Conservation (phyloP, 1,140 invertebrate species). For the Cepaea nemoralis region DNA sequence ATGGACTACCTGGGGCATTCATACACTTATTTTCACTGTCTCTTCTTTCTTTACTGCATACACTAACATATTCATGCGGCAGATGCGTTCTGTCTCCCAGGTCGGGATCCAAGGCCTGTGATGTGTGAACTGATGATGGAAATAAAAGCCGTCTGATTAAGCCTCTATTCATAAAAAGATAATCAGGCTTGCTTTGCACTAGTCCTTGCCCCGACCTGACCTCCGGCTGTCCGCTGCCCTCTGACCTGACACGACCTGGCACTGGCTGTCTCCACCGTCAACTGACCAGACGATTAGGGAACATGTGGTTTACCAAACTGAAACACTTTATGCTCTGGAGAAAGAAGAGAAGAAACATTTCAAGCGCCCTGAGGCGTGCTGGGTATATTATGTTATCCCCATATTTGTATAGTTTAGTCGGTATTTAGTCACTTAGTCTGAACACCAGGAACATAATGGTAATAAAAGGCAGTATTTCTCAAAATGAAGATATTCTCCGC, state of each 20-base stretch:
- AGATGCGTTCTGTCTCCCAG: conserved; percentile 39
- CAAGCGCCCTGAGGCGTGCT: neutral
- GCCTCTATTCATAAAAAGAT: conserved; percentile 49
- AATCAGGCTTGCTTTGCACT: conserved; percentile 36
- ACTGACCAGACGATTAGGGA: neutral
- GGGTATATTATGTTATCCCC: no score
- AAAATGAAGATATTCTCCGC: no score
- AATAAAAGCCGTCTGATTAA: conserved; percentile 40
- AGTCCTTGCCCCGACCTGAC: conserved; percentile 39
- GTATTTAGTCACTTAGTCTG: no score
- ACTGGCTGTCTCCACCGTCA: no score
- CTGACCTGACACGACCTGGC: conserved; percentile 42
- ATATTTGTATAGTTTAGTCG: no score
- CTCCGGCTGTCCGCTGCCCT: conserved; percentile 39
- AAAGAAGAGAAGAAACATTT: neutral
- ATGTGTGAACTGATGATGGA: conserved; percentile 40
- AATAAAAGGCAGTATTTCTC: no score
- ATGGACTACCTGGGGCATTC: neutral
- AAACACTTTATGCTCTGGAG: neutral
- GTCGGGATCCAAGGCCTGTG: neutral
- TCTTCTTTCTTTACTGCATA: conserved; percentile 22
- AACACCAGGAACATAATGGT: no score
- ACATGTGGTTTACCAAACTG: neutral
- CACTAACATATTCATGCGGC: neutral
- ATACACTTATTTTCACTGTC: conserved; percentile 43